A percentile compares a stretch with the other conserved stretches of the same genome.
Evolutionary conservation across 2,797 vertebrate species (phyloP).

Genomic region (Poecile montanus): DNA sequence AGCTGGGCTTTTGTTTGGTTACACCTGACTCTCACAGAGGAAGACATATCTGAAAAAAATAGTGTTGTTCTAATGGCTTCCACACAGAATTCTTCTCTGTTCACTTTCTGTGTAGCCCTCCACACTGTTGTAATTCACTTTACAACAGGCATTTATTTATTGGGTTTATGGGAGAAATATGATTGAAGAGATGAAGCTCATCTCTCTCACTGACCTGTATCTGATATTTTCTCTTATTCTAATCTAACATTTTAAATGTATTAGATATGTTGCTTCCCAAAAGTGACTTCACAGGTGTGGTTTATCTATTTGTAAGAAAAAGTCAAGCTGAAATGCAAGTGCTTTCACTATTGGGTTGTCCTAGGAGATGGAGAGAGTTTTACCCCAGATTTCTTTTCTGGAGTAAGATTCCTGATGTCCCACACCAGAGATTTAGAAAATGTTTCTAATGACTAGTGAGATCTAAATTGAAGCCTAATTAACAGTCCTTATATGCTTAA

Average conservation of each 20-base stretch:
- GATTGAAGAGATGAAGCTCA: background rate
- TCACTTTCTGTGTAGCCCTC: background rate
- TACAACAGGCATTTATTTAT: background rate
- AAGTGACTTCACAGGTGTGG: background rate
- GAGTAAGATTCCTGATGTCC: background rate
- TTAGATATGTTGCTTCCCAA: background rate
- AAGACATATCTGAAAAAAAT: background rate
- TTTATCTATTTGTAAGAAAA: background rate
- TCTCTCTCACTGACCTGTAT: background rate
- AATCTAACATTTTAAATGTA: background rate
- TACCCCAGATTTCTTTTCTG: background rate
- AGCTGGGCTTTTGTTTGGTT: background rate
- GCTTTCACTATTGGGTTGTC: background rate
- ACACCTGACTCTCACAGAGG: background rate
- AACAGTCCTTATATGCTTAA: background rate
- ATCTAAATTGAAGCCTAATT: background rate
- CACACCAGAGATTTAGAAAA: background rate
- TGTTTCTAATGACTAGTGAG: background rate
- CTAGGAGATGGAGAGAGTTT: background rate
- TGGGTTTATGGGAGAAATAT: background rate
- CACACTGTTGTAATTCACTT: background rate
- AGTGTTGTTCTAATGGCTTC: background rate
- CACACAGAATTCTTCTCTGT: background rate
- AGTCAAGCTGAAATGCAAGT: background rate
- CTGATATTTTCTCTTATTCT: background rate